Evolutionary conservation across 2,113 vertebrate species (phyloP).

Genomic region (Dicrurus megarhynchus): DNA sequence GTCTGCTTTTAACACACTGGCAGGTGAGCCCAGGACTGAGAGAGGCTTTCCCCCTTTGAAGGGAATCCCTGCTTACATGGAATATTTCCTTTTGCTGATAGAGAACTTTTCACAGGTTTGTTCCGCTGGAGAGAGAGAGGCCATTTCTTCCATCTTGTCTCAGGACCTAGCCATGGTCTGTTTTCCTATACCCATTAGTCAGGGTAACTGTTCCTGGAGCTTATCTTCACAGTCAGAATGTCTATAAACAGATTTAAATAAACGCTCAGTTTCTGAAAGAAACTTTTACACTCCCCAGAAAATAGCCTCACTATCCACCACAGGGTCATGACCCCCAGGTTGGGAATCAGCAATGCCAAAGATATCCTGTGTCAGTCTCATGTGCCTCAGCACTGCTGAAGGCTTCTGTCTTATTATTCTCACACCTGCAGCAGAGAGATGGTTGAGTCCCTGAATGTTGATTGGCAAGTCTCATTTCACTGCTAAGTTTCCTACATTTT

Average conservation of each 20-base stretch:
- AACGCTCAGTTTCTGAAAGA: neutral
- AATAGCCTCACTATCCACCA: neutral
- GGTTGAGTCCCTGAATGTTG: neutral
- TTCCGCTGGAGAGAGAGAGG: neutral
- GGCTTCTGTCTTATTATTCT: constrained; percentile 38
- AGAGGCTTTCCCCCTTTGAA: neutral
- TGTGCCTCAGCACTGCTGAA: neutral
- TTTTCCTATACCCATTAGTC: neutral
- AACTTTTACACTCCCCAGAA: constrained; percentile 23
- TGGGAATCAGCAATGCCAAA: neutral
- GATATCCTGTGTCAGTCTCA: constrained; percentile 44
- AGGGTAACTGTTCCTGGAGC: neutral
- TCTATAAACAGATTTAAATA: constrained; percentile 59
- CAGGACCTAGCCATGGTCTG: neutral
- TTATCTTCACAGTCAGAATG: constrained; percentile 41
- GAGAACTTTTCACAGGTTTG: neutral
- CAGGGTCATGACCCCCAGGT: constrained; percentile 14
- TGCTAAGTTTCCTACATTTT: constrained; percentile 19
- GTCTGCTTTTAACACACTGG: rapidly evolving
- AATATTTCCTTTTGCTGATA: neutral
- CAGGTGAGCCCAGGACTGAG: neutral
- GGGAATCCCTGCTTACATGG: neutral
- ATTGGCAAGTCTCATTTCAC: neutral
- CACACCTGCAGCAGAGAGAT: neutral
- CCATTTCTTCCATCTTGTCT: neutral